Evolutionary conservation across 2,888 invertebrate genomes (phyloP).

Genomic region (Drosophila kokeensis): DNA sequence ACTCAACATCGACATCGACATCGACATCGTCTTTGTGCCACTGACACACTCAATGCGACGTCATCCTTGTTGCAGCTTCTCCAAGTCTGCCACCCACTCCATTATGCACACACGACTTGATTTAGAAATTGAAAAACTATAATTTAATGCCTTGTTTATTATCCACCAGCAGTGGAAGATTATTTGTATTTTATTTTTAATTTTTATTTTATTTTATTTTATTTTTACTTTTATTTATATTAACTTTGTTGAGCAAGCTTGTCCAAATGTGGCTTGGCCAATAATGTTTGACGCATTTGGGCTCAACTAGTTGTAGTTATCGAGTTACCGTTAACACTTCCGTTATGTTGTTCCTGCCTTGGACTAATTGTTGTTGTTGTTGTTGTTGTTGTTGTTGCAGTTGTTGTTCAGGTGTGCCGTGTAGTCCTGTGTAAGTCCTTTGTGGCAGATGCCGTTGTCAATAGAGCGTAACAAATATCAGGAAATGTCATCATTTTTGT

Average conservation of each 20-base stretch:
- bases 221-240: not conserved
- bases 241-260: not conserved
- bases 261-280: not conserved
- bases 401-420: conserved; percentile 8
- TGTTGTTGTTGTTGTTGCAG: conserved; percentile 36
- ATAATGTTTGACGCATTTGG: not conserved
- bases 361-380: conserved; percentile 38
- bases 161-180: no score
- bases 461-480: conserved; percentile 76
- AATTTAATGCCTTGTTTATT: no score
- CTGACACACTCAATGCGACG: conserved; percentile 62
- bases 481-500: conserved; percentile 81
- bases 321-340: conserved; percentile 70
- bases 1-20: not conserved
- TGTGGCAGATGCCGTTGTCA: conserved; percentile 54
- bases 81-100: not conserved
- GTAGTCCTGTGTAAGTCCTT: conserved; percentile 34
- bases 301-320: conserved; percentile 4
- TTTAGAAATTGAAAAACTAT: not conserved
- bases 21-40: conserved; percentile 33
- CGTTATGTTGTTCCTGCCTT: conserved; percentile 50
- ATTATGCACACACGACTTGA: not conserved
- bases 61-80: conserved; percentile 15
- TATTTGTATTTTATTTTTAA: not conserved
- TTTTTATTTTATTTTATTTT: not conserved